phyloP scores from a whole-genome alignment of 2,797 vertebrate genomes.

The Orestias chungarensis region DNA sequence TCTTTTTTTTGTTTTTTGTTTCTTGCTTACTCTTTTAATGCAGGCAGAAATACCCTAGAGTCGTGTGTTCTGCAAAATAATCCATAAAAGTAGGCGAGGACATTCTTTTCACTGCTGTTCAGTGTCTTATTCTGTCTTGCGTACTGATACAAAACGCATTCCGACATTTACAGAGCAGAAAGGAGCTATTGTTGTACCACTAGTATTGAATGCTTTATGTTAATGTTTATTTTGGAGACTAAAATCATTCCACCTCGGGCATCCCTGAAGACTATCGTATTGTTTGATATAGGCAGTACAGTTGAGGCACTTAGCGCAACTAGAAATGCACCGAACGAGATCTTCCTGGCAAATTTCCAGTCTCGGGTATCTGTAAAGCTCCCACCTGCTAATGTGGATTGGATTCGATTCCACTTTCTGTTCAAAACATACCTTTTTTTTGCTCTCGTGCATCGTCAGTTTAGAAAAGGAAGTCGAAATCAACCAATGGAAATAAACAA shows the following conservation, averaged over 20 bases:
- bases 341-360: neutral
- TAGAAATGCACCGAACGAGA: slow-evolving; percentile 2
- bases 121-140: slow-evolving; percentile 57
- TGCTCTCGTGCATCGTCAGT: neutral
- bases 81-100: slow-evolving; percentile 53
- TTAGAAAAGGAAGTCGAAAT: neutral
- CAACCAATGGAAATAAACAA: neutral
- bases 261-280: slow-evolving; percentile 67
- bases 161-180: slow-evolving; percentile 41
- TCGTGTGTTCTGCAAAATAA: slow-evolving; percentile 48
- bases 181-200: slow-evolving; percentile 62
- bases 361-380: neutral
- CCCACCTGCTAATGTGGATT: neutral
- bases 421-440: neutral
- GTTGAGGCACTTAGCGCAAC: slow-evolving; percentile 69
- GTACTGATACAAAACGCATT: slow-evolving; percentile 27
- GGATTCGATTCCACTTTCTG: neutral
- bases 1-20: slow-evolving; percentile 53
- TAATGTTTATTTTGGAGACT: slow-evolving; percentile 61
- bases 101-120: slow-evolving; percentile 54
- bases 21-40: slow-evolving; percentile 23
- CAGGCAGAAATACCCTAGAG: slow-evolving; percentile 57
- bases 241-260: slow-evolving; percentile 66
- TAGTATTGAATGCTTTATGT: slow-evolving; percentile 72
- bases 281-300: slow-evolving; percentile 60